A percentile compares a stretch with the other conserved stretches of the same genome.
phyloP scores from a whole-genome alignment of 1,140 invertebrate species.

The Drosophila takahashii region DNA sequence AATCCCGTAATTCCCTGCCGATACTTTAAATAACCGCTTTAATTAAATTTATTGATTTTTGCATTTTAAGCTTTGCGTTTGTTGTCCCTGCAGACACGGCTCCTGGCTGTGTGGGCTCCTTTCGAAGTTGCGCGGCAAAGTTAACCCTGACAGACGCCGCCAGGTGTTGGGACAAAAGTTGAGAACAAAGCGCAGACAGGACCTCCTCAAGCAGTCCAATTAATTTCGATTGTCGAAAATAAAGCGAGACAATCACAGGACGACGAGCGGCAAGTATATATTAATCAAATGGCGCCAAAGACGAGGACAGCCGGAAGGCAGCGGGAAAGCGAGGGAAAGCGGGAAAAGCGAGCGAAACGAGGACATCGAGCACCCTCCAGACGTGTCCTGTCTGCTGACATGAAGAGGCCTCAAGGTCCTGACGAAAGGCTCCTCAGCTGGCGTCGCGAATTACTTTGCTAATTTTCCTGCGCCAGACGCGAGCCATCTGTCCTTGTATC shows the following conservation, averaged over 20 bases:
- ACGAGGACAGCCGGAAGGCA: constrained; percentile 14
- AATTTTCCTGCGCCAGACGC: constrained; percentile 54
- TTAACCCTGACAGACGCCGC: constrained; percentile 31
- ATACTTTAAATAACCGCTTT: constrained; percentile 48
- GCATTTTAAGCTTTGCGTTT: constrained; percentile 41
- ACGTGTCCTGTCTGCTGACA: constrained; percentile 35
- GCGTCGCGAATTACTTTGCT: constrained; percentile 64
- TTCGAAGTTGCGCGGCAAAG: constrained; percentile 23
- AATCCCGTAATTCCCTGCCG: constrained; percentile 24
- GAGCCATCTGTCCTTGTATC: constrained; percentile 27
- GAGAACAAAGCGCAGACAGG: constrained; percentile 33
- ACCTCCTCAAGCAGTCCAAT: constrained; percentile 53
- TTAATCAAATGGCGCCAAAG: constrained; percentile 68
- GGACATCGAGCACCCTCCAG: constrained; percentile 27
- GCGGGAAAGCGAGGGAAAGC: neutral
- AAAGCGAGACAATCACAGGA: constrained; percentile 48
- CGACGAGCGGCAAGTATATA: constrained; percentile 38
- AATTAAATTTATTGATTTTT: constrained; percentile 63
- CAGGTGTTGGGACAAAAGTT: constrained; percentile 47
- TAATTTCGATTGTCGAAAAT: constrained; percentile 68
- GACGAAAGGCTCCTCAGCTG: constrained; percentile 33
- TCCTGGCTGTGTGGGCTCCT: neutral
- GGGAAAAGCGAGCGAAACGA: constrained; percentile 1
- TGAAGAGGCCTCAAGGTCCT: constrained; percentile 45
- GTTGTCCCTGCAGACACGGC: constrained; percentile 17